phyloP scores from a whole-genome alignment of 2,888 invertebrate genomes.

The Nephrotoma appendiculata region DNA sequence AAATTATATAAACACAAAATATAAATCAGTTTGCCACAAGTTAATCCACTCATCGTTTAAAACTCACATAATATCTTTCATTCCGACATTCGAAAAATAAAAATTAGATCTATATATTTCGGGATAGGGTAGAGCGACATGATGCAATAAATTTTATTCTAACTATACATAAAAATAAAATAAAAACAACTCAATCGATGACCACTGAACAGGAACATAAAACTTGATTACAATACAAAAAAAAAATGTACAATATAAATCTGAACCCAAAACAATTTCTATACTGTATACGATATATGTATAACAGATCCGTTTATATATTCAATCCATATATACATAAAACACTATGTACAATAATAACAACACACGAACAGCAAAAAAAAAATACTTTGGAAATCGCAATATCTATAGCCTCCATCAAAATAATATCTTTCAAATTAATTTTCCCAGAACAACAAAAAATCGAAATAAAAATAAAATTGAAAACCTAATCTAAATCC shows the following conservation, averaged over 20 bases:
- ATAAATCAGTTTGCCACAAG: not conserved
- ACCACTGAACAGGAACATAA: not conserved
- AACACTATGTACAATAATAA: not conserved
- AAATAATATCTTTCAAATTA: not conserved
- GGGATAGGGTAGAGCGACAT: not conserved
- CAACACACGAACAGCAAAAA: not conserved
- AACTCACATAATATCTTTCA: not conserved
- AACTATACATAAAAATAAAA: not conserved
- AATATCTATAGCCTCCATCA: not conserved
- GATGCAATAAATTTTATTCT: not conserved
- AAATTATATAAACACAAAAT: not conserved
- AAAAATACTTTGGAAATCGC: not conserved
- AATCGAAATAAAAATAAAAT: not conserved
- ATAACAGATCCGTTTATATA: not conserved
- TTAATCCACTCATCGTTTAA: not conserved
- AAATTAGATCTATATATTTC: not conserved
- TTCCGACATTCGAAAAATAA: not conserved
- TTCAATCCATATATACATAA: not conserved
- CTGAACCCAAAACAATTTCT: not conserved
- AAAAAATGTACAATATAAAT: not conserved
- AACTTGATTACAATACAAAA: not conserved
- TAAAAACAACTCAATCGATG: not conserved
- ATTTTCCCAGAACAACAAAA: not conserved
- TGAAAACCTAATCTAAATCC: not conserved
- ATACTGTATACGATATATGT: not conserved